phyloP scores from a whole-genome alignment of 2,113 vertebrate species.

The Chitala chitala region DNA sequence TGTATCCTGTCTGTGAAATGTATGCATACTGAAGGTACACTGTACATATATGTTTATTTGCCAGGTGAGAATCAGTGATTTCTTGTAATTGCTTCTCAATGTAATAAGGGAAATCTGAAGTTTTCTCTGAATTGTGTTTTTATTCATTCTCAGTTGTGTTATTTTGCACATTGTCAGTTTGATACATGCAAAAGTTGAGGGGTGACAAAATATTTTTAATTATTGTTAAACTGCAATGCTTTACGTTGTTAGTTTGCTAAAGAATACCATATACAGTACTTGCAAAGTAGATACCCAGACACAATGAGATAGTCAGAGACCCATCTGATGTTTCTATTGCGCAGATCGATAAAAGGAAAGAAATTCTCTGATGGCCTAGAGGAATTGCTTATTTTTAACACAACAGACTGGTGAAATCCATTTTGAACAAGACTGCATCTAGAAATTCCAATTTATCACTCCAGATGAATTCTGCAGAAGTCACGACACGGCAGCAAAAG shows the following conservation, averaged over 20 bases:
- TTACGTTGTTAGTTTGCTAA: background rate
- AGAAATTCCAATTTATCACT: conserved; percentile 18
- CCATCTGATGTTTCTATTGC: too few species aligned
- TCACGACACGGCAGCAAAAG: background rate
- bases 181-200: too few species aligned
- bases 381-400: background rate
- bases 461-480: background rate
- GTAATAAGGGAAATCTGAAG: background rate
- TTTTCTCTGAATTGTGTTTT: too few species aligned
- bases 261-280: background rate
- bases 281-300: background rate
- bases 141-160: too few species aligned
- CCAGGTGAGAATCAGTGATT: background rate
- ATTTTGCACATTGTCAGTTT: too few species aligned
- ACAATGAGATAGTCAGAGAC: background rate
- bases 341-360: too few species aligned
- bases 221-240: background rate
- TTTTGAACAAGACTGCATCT: conserved; percentile 3
- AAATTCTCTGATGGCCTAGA: too few species aligned
- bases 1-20: background rate
- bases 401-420: conserved; percentile 11
- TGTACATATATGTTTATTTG: background rate
- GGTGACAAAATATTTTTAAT: too few species aligned
- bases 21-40: background rate
- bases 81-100: background rate